These are phyloP conservation scores for Caenorhabditis sp. DNA, from an alignment of 2,888 invertebrate species.

Conservation along the genomic window DNA sequence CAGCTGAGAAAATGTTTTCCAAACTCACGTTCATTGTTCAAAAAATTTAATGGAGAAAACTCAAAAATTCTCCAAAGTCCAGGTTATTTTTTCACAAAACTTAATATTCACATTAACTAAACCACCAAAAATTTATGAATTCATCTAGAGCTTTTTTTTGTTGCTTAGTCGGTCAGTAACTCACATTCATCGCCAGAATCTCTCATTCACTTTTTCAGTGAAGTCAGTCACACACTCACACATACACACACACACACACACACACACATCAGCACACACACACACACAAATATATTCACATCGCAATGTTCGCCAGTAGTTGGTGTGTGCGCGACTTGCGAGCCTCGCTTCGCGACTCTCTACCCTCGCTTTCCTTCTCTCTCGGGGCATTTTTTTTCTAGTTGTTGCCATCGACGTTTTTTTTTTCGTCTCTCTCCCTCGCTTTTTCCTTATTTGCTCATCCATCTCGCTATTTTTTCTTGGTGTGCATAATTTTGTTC, in stretches of 20 bases:
- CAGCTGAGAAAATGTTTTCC: too few relatives aligned
- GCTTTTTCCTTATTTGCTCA: slow-evolving; percentile 1
- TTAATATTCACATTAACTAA: too few relatives aligned
- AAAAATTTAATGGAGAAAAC: too few relatives aligned
- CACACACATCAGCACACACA: not conserved
- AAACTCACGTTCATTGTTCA: too few relatives aligned
- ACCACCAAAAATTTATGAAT: too few relatives aligned
- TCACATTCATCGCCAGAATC: too few relatives aligned
- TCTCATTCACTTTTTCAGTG: not conserved
- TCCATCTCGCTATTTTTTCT: not conserved
- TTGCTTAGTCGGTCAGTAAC: too few relatives aligned
- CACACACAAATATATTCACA: not conserved
- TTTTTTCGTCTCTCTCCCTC: not conserved
- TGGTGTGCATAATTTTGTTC: not conserved
- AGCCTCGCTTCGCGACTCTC: not conserved
- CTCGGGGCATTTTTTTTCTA: not conserved
- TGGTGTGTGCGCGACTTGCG: not conserved
- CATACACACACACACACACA: not conserved
- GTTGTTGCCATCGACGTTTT: slow-evolving; percentile 1
- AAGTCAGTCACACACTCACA: not conserved
- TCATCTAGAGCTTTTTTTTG: too few relatives aligned
- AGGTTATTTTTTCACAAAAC: too few relatives aligned
- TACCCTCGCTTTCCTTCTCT: not conserved
- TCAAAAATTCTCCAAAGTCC: too few relatives aligned
- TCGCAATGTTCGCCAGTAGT: not conserved